Evolutionary conservation across 2,888 invertebrate genomes (phyloP).

Genomic region (Hecatera dysodea): DNA sequence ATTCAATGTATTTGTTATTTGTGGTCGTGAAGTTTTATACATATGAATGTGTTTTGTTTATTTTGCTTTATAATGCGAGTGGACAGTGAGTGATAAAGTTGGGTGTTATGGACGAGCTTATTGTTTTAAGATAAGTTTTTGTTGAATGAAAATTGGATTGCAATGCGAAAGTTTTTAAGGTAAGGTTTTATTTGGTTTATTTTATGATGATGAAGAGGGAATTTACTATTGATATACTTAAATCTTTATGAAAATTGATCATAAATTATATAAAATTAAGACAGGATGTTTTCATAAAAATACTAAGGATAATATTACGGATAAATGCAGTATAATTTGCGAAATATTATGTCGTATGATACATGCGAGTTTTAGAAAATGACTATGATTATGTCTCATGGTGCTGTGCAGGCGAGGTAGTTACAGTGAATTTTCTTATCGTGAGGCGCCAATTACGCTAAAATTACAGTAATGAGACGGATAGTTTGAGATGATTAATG

Average conservation of each 20-base stretch:
- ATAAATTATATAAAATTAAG: background rate
- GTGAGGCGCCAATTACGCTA: constrained; percentile 21
- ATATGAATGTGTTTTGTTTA: constrained; percentile 8
- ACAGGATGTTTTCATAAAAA: background rate
- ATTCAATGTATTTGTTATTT: background rate
- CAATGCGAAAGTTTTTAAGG: background rate
- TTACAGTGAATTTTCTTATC: constrained; percentile 22
- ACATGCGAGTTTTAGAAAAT: constrained; percentile 45
- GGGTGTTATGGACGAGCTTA: constrained; percentile 2
- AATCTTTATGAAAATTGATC: background rate
- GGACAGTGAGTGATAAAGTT: constrained; percentile 32
- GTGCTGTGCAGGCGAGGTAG: background rate
- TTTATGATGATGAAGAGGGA: background rate
- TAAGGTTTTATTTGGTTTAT: background rate
- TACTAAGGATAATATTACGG: background rate
- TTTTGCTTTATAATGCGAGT: constrained; percentile 29
- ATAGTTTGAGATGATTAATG: constrained; percentile 51
- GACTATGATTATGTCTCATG: constrained; percentile 21
- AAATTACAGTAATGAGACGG: constrained; percentile 48
- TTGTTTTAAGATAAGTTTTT: constrained; percentile 16
- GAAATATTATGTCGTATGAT: constrained; percentile 23
- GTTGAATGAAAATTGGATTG: constrained; percentile 1
- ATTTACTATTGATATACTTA: background rate
- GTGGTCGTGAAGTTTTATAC: too few relatives aligned
- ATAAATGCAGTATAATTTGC: constrained; percentile 32